phyloP scores from a whole-genome alignment of 2,113 vertebrate species.

The Thamnophis sirtalis region DNA sequence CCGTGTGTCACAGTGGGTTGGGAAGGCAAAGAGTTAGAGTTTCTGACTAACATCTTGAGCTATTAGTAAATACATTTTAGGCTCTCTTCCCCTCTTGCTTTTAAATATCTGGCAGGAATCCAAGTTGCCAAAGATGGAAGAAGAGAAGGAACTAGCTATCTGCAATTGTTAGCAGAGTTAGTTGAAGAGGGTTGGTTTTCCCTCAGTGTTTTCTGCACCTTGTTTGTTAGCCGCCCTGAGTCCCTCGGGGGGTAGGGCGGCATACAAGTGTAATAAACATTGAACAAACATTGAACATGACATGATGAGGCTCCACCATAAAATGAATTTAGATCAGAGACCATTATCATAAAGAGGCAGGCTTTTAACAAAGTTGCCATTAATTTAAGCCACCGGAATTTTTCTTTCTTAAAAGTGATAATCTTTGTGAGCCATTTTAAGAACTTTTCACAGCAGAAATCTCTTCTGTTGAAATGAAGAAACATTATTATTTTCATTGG shows the following conservation, averaged over 20 bases:
- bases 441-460: background rate
- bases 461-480: background rate
- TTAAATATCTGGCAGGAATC: conserved; percentile 45
- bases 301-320: background rate
- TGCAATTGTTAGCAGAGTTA: conserved; percentile 18
- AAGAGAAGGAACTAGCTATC: conserved; percentile 25
- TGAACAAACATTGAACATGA: too few species aligned
- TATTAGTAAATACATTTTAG: conserved; percentile 36
- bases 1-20: conserved; percentile 36
- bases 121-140: conserved; percentile 29
- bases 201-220: conserved; percentile 26
- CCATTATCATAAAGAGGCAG: background rate
- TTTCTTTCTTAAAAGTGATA: background rate
- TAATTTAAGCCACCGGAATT: background rate
- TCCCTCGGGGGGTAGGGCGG: too few species aligned
- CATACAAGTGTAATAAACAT: too few species aligned
- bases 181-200: conserved; percentile 12
- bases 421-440: background rate
- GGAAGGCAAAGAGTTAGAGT: background rate
- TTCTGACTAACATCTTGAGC: conserved; percentile 18
- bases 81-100: conserved; percentile 26
- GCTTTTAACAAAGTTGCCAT: background rate
- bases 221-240: too few species aligned
- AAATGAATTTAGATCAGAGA: background rate
- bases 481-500: background rate